These are phyloP conservation scores for Scelioninae gen. 1 DNA, from an alignment of 2,888 invertebrate genomes.

Conservation along the genomic window DNA sequence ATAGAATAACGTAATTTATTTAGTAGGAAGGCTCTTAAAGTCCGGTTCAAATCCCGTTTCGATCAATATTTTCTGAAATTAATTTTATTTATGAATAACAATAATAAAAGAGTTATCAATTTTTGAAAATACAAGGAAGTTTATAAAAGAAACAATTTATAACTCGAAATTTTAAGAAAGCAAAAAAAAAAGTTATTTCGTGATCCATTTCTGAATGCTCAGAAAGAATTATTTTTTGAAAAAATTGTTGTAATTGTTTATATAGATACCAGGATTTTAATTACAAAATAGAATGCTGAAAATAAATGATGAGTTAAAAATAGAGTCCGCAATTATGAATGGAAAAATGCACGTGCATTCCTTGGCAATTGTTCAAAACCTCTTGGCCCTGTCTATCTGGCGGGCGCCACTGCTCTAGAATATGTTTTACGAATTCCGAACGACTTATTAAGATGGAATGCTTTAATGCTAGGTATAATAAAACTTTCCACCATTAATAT, in stretches of 20 bases:
- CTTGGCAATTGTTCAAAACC: slow-evolving; percentile 76
- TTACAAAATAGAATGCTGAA: slow-evolving; percentile 48
- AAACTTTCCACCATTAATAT: background rate
- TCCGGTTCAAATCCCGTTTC: slow-evolving; percentile 26
- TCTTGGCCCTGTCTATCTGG: slow-evolving; percentile 67
- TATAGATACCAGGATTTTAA: background rate
- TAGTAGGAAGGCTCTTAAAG: background rate
- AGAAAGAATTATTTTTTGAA: background rate
- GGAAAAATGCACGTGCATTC: slow-evolving; percentile 82
- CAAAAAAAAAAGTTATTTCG: no score
- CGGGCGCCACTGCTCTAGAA: slow-evolving; percentile 64
- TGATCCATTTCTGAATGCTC: no score
- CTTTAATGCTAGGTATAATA: background rate
- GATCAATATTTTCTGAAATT: no score
- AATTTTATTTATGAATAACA: no score
- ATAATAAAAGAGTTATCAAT: no score
- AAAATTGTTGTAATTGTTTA: background rate
- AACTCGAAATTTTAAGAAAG: no score
- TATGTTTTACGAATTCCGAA: slow-evolving; percentile 50
- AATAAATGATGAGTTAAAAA: slow-evolving; percentile 76
- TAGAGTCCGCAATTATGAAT: slow-evolving; percentile 80
- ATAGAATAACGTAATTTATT: slow-evolving; percentile 8
- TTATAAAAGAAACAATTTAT: no score
- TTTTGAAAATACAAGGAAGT: no score
- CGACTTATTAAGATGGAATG: slow-evolving; percentile 56